These are phyloP conservation scores for Papilio elwesi DNA, from an alignment of 2,888 invertebrate species.

Conservation along the genomic window DNA sequence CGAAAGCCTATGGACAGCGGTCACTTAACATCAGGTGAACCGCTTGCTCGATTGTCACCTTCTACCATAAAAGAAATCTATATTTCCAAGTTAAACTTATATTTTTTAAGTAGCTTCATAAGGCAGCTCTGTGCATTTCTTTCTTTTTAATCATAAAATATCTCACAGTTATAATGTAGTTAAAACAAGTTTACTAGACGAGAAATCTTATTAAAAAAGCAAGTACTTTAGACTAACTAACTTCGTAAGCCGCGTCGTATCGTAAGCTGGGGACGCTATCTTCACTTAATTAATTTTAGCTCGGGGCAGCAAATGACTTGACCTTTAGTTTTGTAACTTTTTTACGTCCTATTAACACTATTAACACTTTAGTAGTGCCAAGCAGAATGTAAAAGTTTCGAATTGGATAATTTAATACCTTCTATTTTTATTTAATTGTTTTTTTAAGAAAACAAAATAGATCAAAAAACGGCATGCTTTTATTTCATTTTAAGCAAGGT, in stretches of 20 bases:
- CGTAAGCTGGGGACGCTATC: conserved; percentile 29
- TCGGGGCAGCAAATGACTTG: background rate
- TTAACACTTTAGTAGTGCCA: conserved; percentile 11
- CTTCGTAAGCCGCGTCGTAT: conserved; percentile 29
- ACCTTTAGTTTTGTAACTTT: conserved; percentile 14
- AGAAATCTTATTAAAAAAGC: conserved; percentile 17
- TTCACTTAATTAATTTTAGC: conserved; percentile 29
- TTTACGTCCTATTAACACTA: conserved; percentile 17
- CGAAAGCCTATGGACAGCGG: no score
- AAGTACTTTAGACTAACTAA: conserved; percentile 10
- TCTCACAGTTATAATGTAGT: conserved; percentile 8
- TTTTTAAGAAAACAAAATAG: no score
- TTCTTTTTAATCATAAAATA: background rate
- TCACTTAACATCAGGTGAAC: no score
- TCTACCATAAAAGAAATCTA: no score
- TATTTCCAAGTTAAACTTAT: background rate
- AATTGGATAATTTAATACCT: background rate
- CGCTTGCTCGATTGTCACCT: no score
- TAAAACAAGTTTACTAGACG: conserved; percentile 4
- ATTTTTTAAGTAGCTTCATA: background rate
- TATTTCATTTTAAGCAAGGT: no score
- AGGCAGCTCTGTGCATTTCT: background rate
- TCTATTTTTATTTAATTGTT: no score
- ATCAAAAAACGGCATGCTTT: no score
- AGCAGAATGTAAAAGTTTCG: background rate